Conservation (phyloP, 2,888 invertebrate genomes). For the Girardia tigrina region DNA sequence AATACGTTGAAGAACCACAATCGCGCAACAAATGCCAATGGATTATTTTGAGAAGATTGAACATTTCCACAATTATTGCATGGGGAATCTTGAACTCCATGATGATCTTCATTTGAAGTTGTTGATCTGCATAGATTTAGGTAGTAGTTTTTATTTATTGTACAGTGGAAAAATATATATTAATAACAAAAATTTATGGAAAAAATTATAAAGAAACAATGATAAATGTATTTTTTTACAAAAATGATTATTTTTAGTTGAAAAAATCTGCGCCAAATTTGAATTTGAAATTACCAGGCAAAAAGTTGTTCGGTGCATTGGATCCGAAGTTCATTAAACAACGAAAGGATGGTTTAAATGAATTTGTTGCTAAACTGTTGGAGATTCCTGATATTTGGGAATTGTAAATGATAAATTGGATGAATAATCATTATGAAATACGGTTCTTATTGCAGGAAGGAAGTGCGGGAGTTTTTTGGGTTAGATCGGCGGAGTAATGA, state of each 20-base stretch:
- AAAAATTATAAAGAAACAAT: too few relatives aligned
- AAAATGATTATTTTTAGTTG: neutral
- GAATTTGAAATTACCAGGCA: conserved; percentile 18
- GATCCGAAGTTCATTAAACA: conserved; percentile 8
- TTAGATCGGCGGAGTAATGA: neutral
- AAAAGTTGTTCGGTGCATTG: neutral
- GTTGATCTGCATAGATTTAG: too few relatives aligned
- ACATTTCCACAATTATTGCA: too few relatives aligned
- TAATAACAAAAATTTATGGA: too few relatives aligned
- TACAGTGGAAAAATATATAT: too few relatives aligned
- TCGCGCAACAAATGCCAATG: too few relatives aligned
- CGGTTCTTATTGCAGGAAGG: neutral
- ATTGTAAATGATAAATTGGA: neutral
- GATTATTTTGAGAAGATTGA: too few relatives aligned
- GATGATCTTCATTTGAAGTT: too few relatives aligned
- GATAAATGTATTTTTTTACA: neutral
- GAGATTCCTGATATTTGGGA: conserved; percentile 10
- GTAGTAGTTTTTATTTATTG: too few relatives aligned
- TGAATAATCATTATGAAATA: neutral
- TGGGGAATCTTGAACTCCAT: too few relatives aligned
- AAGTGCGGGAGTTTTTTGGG: neutral
- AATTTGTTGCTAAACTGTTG: neutral
- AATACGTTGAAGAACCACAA: too few relatives aligned
- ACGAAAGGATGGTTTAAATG: neutral
- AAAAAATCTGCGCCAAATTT: conserved; percentile 7